Conservation (phyloP, 2,113 vertebrate genomes). For the Haemorhous mexicanus region DNA sequence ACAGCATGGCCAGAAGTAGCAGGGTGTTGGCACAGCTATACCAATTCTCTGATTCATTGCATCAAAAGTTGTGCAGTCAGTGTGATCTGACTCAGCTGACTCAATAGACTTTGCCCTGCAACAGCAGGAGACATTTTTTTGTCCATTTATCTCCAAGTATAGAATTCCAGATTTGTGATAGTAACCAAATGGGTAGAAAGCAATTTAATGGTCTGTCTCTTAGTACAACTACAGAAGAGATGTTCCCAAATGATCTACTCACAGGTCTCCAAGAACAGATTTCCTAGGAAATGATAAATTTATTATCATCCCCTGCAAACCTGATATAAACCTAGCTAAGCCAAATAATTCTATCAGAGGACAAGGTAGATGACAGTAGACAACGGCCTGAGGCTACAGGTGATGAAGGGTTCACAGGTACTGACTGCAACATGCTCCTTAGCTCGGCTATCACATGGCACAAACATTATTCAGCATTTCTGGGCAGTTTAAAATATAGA, state of each 20-base stretch:
- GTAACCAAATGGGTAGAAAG: neutral
- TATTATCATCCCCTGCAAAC: neutral
- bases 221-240: neutral
- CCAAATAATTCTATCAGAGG: neutral
- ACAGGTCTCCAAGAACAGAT: neutral
- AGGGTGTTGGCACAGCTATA: neutral
- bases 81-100: neutral
- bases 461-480: neutral
- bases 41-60: neutral
- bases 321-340: neutral
- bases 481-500: neutral
- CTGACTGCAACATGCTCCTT: accelerated
- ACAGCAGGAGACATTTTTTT: neutral
- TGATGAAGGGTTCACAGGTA: neutral
- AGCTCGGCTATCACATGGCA: neutral
- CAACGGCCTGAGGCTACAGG: neutral
- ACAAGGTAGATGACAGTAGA: neutral
- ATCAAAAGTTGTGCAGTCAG: neutral
- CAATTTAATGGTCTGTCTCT: neutral
- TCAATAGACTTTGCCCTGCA: neutral
- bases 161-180: neutral
- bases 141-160: neutral
- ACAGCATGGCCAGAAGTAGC: neutral
- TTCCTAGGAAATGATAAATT: neutral
- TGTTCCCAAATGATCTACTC: neutral